phyloP scores from a whole-genome alignment of 1,140 invertebrate species.

The Cryptotermes secundus region DNA sequence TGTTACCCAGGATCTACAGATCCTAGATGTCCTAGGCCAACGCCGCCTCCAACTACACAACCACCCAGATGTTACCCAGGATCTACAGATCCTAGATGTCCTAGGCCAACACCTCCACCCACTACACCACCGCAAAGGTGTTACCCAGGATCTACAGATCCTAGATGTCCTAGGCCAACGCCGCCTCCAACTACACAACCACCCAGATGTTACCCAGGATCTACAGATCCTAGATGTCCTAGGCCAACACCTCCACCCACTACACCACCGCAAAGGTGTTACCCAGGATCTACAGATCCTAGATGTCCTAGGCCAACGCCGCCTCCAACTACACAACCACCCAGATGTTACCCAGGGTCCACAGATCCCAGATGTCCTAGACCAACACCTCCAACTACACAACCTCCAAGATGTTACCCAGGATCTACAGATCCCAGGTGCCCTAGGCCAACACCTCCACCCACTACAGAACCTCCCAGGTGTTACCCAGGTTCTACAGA shows the following conservation, averaged over 20 bases:
- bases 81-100: constrained; percentile 50
- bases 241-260: constrained; percentile 31
- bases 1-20: too few species aligned
- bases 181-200: constrained; percentile 32
- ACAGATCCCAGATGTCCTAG: constrained; percentile 51
- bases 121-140: too few species aligned
- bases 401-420: neutral
- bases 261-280: constrained; percentile 28
- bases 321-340: neutral
- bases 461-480: constrained; percentile 37
- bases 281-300: too few species aligned
- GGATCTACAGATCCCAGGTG: constrained; percentile 42
- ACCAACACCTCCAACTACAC: neutral
- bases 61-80: constrained; percentile 47
- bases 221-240: constrained; percentile 41
- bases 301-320: too few species aligned
- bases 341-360: constrained; percentile 50
- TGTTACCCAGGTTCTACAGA: constrained; percentile 50
- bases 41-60: constrained; percentile 39
- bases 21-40: constrained; percentile 37
- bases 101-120: constrained; percentile 32
- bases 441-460: constrained; percentile 34
- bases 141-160: too few species aligned
- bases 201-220: constrained; percentile 41
- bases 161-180: neutral